Conservation (phyloP, 2,113 vertebrate genomes). For the Caranx melampygus region DNA sequence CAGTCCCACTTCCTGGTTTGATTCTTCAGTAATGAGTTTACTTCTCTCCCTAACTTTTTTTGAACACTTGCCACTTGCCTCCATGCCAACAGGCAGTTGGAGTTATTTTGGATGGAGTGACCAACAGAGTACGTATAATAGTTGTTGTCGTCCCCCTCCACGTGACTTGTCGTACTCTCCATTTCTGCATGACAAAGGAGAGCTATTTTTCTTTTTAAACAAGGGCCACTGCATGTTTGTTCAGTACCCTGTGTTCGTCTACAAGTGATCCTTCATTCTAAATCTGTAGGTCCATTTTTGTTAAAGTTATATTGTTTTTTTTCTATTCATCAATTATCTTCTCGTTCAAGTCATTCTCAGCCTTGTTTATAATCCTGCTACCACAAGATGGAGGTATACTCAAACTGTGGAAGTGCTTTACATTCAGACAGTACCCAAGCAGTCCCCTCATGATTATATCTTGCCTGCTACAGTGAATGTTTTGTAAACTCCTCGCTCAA, state of each 20-base stretch:
- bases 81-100: slow-evolving; percentile 91
- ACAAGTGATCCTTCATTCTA: background rate
- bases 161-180: background rate
- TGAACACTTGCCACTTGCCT: slow-evolving; percentile 74
- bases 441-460: background rate
- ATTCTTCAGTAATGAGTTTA: slow-evolving; percentile 27
- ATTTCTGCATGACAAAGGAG: slow-evolving; percentile 19
- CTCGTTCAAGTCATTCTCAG: background rate
- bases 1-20: background rate
- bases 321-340: too few relatives aligned
- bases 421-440: background rate
- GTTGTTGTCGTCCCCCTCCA: slow-evolving; percentile 42
- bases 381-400: slow-evolving; percentile 58
- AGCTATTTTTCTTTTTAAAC: background rate
- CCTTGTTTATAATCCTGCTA: slow-evolving; percentile 16
- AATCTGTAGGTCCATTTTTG: too few relatives aligned
- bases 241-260: background rate
- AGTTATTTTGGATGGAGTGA: slow-evolving; percentile 96
- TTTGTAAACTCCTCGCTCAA: background rate
- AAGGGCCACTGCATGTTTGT: slow-evolving; percentile 26
- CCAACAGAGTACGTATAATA: slow-evolving; percentile 92
- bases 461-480: background rate
- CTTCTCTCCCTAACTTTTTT: slow-evolving; percentile 47
- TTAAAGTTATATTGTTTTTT: background rate
- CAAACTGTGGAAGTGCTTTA: background rate